Conservation (phyloP, 37 sponge, comb jelly and placozoan species). For the Cliona cf. orientalis region DNA sequence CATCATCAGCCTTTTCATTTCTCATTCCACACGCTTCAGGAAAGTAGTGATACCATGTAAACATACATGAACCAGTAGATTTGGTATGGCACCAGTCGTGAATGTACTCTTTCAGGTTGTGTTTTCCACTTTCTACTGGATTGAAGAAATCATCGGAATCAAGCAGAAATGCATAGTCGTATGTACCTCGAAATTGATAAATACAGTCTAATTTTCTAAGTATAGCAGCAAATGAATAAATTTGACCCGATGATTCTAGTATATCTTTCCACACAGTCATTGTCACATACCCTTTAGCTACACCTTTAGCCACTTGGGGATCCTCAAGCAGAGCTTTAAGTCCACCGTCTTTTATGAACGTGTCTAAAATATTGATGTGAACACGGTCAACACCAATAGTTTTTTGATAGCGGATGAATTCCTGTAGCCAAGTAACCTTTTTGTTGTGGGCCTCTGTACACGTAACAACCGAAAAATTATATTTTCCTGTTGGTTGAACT, state of each 20-base stretch:
- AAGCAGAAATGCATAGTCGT: slow-evolving; percentile 4
- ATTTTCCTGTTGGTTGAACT: neutral
- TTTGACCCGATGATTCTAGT: neutral
- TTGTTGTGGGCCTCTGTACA: slow-evolving; percentile 5
- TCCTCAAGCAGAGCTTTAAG: neutral
- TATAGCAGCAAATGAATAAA: neutral
- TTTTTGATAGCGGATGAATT: slow-evolving; percentile 11
- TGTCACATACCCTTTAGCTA: slow-evolving; percentile 7
- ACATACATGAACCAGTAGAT: slow-evolving; percentile 2
- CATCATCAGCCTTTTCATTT: neutral
- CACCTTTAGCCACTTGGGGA: neutral
- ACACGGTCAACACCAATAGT: slow-evolving; percentile 15
- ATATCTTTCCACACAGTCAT: slow-evolving; percentile 11
- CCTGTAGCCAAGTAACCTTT: neutral
- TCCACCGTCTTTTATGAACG: slow-evolving; percentile 11
- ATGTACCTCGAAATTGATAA: slow-evolving; percentile 19
- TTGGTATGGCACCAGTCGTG: neutral
- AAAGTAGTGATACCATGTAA: slow-evolving; percentile 1
- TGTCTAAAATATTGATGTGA: slow-evolving; percentile 2
- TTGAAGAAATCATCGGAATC: slow-evolving; percentile 32
- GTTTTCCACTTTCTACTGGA: neutral
- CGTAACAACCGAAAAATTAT: slow-evolving; percentile 7
- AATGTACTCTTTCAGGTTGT: neutral
- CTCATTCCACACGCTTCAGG: slow-evolving; percentile 13
- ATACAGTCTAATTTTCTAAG: slow-evolving; percentile 2